Evolutionary conservation across 2,113 vertebrate species (phyloP), one percentile per base, ranked within the genome.

Genomic region (Tenrec ecaudatus): DNA sequence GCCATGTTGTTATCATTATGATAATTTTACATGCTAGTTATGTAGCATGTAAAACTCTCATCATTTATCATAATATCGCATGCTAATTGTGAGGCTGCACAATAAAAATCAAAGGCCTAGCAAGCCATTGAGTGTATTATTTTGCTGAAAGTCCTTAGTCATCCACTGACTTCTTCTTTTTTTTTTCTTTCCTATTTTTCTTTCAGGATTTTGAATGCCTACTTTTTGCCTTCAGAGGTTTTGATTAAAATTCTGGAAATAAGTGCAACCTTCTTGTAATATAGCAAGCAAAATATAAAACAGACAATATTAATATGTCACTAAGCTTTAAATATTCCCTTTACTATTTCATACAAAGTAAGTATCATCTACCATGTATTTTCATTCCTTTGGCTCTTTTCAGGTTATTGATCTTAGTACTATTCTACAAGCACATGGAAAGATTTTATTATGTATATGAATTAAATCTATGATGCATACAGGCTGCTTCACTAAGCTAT

Each of bases 191-290:
- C n/a, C 2, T 29, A 3, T 76, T 77, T 12, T 76, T 40, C 40
- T 27, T 27, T 27, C 23, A 53, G 17, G 43, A 53, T 31, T 86
- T 82, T 93, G 82, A 94, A 90, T 90, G 86, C 8, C 79, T 57
- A 82, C 36, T 86, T 95, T 94, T 94, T 75, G 93, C 66, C 82
- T 94, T 95, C 92, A 90, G 60, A 88, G 83, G 10, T n/a, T 97
- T 94, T 94, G 69, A 95, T 93, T 95, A 81, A 88, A 95, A 90
- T 95, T 95, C 82, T 93, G 29, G 69, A 90, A 95, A 95, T 68
- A 90, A 36, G 88, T 62, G 10, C 19, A 78, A 88, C 64, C 60
- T 9, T 93, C 31, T 83, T 85, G 57, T 33, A 86, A 92, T 79
- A 92, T 29, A 92, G 53, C 47, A 94, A 40, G 40, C 76, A 90